These are phyloP conservation scores for Scolopax bukidnonensis DNA, from an alignment of 2,797 vertebrate genomes.

Conservation along the genomic window DNA sequence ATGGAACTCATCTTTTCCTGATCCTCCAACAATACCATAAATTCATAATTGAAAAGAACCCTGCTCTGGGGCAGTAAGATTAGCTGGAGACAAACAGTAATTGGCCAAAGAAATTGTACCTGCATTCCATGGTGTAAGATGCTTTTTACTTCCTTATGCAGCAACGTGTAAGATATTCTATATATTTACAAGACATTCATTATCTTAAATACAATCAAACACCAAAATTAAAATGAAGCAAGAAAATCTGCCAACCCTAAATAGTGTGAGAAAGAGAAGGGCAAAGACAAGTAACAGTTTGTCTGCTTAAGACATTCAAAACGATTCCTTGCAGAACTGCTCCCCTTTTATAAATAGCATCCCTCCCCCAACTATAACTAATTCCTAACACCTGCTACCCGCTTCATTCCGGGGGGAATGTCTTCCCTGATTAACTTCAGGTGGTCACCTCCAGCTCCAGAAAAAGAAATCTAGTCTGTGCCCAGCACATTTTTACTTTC, in stretches of 20 bases:
- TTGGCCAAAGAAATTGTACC: neutral
- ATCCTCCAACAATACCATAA: neutral
- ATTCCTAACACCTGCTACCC: conserved; percentile 68
- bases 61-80: neutral
- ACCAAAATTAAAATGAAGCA: neutral
- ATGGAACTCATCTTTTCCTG: neutral
- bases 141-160: neutral
- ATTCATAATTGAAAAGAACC: neutral
- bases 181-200: neutral
- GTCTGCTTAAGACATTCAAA: neutral
- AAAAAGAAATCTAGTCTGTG: neutral
- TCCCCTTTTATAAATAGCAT: conserved; percentile 51
- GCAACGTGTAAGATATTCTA: neutral
- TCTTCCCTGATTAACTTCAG: conserved; percentile 68
- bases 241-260: neutral
- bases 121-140: neutral
- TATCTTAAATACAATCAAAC: neutral
- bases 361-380: conserved; percentile 2
- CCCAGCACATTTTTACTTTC: neutral
- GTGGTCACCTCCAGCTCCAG: conserved; percentile 62
- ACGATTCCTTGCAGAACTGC: neutral
- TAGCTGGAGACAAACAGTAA: neutral
- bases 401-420: conserved; percentile 21
- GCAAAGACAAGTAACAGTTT: neutral
- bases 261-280: neutral